Evolutionary conservation across 2,888 invertebrate species (phyloP), one percentile per base, ranked within the genome.

Genomic region (Keiferia lycopersicella): DNA sequence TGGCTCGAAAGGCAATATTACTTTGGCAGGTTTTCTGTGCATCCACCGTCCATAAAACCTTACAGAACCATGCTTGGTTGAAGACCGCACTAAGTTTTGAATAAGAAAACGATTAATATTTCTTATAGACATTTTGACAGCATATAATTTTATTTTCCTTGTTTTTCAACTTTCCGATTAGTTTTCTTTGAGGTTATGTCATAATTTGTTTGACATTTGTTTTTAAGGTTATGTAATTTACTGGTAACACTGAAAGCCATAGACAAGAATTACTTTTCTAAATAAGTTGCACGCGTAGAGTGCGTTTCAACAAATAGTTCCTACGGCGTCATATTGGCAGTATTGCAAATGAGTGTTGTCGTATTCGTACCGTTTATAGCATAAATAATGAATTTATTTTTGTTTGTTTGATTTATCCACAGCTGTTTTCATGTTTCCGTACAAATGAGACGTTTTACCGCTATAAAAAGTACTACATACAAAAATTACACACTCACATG

Each of bases 11-110:
- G 93, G 91, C 62, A 93, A 83, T 38, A 92, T 72, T 51, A 94
- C 91, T 72, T 87, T 91, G 30, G 81, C 79, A 22, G 93, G 93
- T 64, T 75, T 84, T 64, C 94, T 92, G 72, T 92, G 91, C 66
- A 81, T 69, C 93, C 93, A 94, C 72, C 93, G 87, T 14, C 82
- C 75, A 68, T 89, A 88, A 73, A 78, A 82, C 76, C 87, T 83
- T 64, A 75, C 71, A n/a, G 75, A 72, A 66, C 64, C 65, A 63
- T 68, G 38, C 12, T 65, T 50, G 6, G 69, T 63, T 60, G 74
- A 73, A n/a, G 73, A 71, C 11, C 65, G 68, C 38, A 68, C 61
- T 34, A 76, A n/a, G n/a, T 73, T 59, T 69, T 75, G 74, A 11
- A 69, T 66, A 12, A 82, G 39, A 3, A 79, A 48, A 39, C 68